phyloP scores from a whole-genome alignment of 2,888 invertebrate species.

The Nymphalis urticae region DNA sequence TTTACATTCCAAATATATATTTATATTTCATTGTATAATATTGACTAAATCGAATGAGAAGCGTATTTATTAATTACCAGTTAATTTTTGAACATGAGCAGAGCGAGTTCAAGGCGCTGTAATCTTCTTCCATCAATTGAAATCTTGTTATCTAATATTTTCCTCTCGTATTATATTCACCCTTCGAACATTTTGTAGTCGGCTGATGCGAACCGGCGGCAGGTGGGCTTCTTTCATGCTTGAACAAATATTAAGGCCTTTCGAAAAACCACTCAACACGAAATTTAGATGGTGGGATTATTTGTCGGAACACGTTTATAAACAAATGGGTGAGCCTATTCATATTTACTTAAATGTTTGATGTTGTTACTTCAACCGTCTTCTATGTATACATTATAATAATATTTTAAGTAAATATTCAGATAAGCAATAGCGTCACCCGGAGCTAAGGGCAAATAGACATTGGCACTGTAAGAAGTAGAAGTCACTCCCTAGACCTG shows the following conservation, averaged over 20 bases:
- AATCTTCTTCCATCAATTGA: too few relatives aligned
- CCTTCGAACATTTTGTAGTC: background rate
- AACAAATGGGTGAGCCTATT: background rate
- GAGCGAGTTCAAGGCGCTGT: too few relatives aligned
- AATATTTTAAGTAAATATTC: background rate
- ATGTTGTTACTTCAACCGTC: background rate
- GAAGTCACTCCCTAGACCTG: too few relatives aligned
- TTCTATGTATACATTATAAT: background rate
- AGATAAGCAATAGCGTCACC: background rate
- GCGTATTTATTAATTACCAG: too few relatives aligned
- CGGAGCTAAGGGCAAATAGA: too few relatives aligned
- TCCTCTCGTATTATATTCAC: conserved; percentile 3
- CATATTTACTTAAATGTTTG: background rate
- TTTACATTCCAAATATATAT: too few relatives aligned
- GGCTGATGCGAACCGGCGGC: background rate
- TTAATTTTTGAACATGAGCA: too few relatives aligned
- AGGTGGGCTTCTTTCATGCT: conserved; percentile 11
- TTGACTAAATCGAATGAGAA: too few relatives aligned
- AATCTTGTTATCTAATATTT: conserved; percentile 1
- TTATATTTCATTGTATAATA: too few relatives aligned
- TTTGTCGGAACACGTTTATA: background rate
- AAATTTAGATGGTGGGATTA: background rate
- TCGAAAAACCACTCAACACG: conserved; percentile 5
- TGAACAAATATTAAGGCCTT: conserved; percentile 11
- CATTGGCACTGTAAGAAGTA: too few relatives aligned